Evolutionary conservation across 2,888 invertebrate genomes (phyloP).

Genomic region (Hypsopygia costalis): DNA sequence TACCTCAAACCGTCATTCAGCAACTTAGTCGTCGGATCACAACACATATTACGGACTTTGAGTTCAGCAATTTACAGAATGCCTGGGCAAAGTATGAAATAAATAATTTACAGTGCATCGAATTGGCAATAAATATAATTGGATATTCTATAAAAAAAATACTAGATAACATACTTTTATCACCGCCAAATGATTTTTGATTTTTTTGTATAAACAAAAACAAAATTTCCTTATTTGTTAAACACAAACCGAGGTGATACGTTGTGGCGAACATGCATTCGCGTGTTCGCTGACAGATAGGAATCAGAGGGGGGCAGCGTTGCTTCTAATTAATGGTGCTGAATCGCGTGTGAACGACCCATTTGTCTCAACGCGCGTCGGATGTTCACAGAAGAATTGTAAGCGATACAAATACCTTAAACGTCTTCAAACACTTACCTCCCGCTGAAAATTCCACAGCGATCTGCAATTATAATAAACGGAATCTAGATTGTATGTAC

Average conservation of each 20-base stretch:
- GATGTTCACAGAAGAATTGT: conserved; percentile 73
- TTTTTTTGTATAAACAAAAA: too few relatives aligned
- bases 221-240: conserved; percentile 2
- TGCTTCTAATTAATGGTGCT: conserved; percentile 69
- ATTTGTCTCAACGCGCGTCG: conserved; percentile 65
- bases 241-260: conserved; percentile 11
- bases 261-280: conserved; percentile 42
- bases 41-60: too few relatives aligned
- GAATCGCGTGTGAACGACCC: conserved; percentile 65
- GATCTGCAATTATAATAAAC: conserved; percentile 65
- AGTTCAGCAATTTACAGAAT: too few relatives aligned
- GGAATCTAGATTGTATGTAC: conserved; percentile 51
- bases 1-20: too few relatives aligned
- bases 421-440: conserved; percentile 68
- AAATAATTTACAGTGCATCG: too few relatives aligned
- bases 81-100: too few relatives aligned
- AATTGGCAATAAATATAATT: too few relatives aligned
- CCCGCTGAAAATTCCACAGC: conserved; percentile 45
- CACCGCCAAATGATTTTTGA: too few relatives aligned
- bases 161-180: too few relatives aligned
- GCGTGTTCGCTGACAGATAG: conserved; percentile 71
- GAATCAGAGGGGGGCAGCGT: conserved; percentile 51
- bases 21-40: too few relatives aligned
- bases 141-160: too few relatives aligned
- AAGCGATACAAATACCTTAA: conserved; percentile 73